These are phyloP conservation scores for Lepus townsendii DNA, from an alignment of 2,797 vertebrate genomes.

Conservation along the genomic window DNA sequence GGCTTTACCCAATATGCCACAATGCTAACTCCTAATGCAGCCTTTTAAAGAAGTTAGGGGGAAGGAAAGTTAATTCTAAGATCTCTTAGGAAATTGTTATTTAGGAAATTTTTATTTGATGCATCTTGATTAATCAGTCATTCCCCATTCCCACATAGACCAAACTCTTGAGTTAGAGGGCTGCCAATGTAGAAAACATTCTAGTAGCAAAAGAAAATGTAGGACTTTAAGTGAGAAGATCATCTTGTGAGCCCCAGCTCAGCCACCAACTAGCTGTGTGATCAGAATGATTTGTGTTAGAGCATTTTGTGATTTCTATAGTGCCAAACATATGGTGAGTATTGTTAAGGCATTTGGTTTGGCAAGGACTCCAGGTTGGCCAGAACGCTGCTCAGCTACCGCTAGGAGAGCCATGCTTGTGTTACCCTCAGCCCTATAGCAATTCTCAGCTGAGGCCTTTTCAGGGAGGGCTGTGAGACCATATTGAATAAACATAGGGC, in stretches of 20 bases:
- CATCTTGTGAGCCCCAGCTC: background rate
- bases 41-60: background rate
- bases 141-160: background rate
- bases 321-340: conserved; percentile 20
- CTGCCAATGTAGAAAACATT: background rate
- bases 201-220: background rate
- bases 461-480: background rate
- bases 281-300: conserved; percentile 12
- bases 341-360: conserved; percentile 50
- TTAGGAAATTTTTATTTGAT: conserved; percentile 14
- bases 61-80: background rate
- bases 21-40: background rate
- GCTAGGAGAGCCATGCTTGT: background rate
- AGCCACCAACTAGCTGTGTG: background rate
- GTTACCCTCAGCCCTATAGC: background rate
- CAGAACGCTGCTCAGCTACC: conserved; percentile 36
- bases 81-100: conserved; percentile 28
- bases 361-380: background rate
- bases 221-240: background rate
- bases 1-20: too few species aligned
- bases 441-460: background rate
- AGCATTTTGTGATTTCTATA: conserved; percentile 43
- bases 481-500: background rate
- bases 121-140: background rate
- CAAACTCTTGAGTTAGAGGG: background rate